Conservation (phyloP, 1,140 invertebrate genomes). For the Hyles vespertilio region DNA sequence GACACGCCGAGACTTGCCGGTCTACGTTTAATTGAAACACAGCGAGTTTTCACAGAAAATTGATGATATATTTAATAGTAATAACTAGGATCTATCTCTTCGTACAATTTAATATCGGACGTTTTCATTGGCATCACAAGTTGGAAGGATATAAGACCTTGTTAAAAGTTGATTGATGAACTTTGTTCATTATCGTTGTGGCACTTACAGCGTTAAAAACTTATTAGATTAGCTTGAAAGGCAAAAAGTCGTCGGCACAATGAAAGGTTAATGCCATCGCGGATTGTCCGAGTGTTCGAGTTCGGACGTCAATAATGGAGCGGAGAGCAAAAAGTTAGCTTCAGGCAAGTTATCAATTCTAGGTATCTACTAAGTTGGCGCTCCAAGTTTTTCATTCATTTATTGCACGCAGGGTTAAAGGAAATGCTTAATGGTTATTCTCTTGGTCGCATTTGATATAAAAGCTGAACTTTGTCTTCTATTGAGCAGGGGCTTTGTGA, state of each 20-base stretch:
- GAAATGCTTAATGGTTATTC: conserved; percentile 57
- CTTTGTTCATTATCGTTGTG: conserved; percentile 8
- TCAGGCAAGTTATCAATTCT: conserved; percentile 56
- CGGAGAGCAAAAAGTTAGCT: conserved; percentile 62
- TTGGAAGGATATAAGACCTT: conserved; percentile 1
- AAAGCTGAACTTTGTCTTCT: conserved; percentile 46
- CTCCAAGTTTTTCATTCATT: conserved; percentile 61
- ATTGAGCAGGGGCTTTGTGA: conserved; percentile 28
- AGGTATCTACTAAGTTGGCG: conserved; percentile 50
- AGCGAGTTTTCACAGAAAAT: conserved; percentile 38
- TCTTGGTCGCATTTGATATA: conserved; percentile 49
- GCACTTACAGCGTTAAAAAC: conserved; percentile 11
- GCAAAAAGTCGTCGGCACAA: conserved; percentile 14
- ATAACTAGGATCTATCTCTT: too few relatives aligned
- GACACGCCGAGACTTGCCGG: conserved; percentile 48
- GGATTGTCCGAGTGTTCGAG: conserved; percentile 39
- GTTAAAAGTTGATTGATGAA: conserved; percentile 23
- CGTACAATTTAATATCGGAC: too few relatives aligned
- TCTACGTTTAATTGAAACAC: conserved; percentile 66
- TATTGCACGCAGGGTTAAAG: conserved; percentile 53
- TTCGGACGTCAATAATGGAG: conserved; percentile 56
- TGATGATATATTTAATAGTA: too few relatives aligned
- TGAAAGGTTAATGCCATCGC: conserved; percentile 34
- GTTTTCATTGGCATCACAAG: too few relatives aligned
- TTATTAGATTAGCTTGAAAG: conserved; percentile 17